Conservation (phyloP, 2,113 vertebrate species). For the Anguilla rostrata region DNA sequence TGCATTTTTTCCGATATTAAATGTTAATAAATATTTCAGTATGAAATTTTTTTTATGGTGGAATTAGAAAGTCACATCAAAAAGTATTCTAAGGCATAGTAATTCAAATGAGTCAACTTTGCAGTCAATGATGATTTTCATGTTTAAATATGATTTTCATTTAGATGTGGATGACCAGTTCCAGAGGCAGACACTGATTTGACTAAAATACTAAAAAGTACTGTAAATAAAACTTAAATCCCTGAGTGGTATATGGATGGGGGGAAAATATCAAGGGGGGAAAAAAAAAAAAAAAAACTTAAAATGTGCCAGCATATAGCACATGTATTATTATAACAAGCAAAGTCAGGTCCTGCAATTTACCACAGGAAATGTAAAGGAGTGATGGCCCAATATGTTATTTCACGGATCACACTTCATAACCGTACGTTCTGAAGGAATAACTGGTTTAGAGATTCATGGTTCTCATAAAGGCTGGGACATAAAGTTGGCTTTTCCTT, state of each 20-base stretch:
- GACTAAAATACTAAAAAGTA: neutral
- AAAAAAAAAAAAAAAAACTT: neutral
- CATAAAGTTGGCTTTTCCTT: constrained; percentile 29
- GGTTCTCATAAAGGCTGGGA: constrained; percentile 22
- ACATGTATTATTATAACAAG: neutral
- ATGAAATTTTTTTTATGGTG: neutral
- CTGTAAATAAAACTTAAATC: neutral
- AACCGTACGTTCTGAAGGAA: constrained; percentile 31
- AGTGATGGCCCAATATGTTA: constrained; percentile 32
- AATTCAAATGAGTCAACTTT: neutral
- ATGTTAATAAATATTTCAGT: neutral
- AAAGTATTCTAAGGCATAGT: neutral
- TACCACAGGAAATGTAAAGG: constrained; percentile 27
- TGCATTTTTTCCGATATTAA: neutral
- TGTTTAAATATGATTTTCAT: neutral
- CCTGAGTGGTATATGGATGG: neutral
- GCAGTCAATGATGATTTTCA: neutral
- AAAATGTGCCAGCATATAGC: neutral
- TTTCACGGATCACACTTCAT: constrained; percentile 41
- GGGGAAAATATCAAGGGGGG: neutral
- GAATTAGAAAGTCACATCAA: neutral
- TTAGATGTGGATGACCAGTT: neutral
- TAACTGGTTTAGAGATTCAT: constrained; percentile 44
- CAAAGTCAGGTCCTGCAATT: constrained; percentile 35
- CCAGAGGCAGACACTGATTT: neutral